Percentiles rank a stretch among this genome's conserved stretches.
These are phyloP conservation scores for Malacoctenus gilli DNA, from an alignment of 2,797 vertebrate genomes.

Conservation along the genomic window DNA sequence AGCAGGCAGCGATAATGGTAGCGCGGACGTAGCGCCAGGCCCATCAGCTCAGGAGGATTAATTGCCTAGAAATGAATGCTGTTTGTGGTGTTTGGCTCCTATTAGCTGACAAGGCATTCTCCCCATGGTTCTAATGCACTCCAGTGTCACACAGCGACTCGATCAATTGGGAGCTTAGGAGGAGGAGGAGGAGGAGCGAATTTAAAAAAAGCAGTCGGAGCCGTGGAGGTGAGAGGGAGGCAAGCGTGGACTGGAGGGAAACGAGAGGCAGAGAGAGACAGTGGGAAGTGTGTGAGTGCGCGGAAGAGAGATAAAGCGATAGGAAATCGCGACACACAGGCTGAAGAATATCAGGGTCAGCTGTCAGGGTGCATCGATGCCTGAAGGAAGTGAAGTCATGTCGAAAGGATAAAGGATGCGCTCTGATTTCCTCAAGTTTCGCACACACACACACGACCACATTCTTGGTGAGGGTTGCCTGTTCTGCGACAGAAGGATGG, in stretches of 20 bases:
- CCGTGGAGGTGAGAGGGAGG: too few species aligned
- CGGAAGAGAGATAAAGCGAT: conserved; percentile 14
- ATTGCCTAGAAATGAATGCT: conserved; percentile 23
- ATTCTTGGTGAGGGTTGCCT: conserved; percentile 22
- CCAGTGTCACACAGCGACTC: conserved; percentile 4
- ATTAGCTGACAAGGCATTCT: conserved; percentile 8
- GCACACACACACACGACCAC: conserved; percentile 10
- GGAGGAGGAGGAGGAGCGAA: too few species aligned
- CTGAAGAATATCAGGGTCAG: conserved; percentile 51
- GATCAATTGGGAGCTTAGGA: conserved; percentile 13
- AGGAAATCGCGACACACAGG: conserved; percentile 3
- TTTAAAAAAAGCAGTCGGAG: conserved; percentile 6
- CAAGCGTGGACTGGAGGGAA: too few species aligned
- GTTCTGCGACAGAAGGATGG: conserved; percentile 7
- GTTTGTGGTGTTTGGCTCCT: conserved; percentile 20
- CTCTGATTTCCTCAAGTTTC: conserved; percentile 17
- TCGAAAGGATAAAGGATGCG: conserved; percentile 26
- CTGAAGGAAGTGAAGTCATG: conserved; percentile 37
- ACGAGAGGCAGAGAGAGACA: not conserved
- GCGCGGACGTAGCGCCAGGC: not conserved
- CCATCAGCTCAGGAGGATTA: conserved; percentile 2
- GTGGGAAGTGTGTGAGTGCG: conserved; percentile 6
- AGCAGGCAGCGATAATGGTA: conserved; percentile 3
- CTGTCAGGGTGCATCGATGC: conserved; percentile 49
- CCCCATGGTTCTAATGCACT: not conserved